Evolutionary conservation across 1,140 invertebrate genomes (phyloP), one percentile per base, ranked within the genome.

Genomic region (Magallana ariakensis): DNA sequence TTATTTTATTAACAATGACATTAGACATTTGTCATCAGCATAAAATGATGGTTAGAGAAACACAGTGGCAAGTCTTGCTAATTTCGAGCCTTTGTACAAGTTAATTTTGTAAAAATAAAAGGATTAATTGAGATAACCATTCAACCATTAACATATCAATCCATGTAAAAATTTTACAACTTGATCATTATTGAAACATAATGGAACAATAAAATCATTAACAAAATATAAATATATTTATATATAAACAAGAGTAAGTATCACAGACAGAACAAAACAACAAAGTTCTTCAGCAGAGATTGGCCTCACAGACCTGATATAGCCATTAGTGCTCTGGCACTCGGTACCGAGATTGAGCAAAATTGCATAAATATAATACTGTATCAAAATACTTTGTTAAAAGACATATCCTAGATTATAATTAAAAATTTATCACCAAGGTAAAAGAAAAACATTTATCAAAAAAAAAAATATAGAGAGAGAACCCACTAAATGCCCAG

Each of bases 291-390:
- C 66, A 75, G 66, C 11, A 75, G 66, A 26, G 4, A 46, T 8
- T 15, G 22, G 62, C 8, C 15, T 75, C 33, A 26, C 33, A 26
- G 66, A 75, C n/a, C 66, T 9, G 22, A 13, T 22, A 9, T 19
- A 70, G 66, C 33, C 33, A 4, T 75, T n/a, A 60, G n/a, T 13
- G 6, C 66, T 75, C 9, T 75, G 66, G 66, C 26, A 33, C 22
- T 4, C 19, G 10, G 22, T 22, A 75, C 22, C 66, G 33, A 75
- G 19, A 10, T 75, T 75, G 66, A 75, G 66, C 66, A 75, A 75
- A 75, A 22, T 75, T 75, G 66, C 66, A 75, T 75, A 75, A 75
- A 26, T 75, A 75, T 70, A 70, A 75, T 75, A 75, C 66, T 75
- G 66, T 75, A 22, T 75, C 22, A 33, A 33, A 75, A 75, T 75